Conservation (phyloP, 2,113 vertebrate genomes). For the Corythornis madagascariensis region DNA sequence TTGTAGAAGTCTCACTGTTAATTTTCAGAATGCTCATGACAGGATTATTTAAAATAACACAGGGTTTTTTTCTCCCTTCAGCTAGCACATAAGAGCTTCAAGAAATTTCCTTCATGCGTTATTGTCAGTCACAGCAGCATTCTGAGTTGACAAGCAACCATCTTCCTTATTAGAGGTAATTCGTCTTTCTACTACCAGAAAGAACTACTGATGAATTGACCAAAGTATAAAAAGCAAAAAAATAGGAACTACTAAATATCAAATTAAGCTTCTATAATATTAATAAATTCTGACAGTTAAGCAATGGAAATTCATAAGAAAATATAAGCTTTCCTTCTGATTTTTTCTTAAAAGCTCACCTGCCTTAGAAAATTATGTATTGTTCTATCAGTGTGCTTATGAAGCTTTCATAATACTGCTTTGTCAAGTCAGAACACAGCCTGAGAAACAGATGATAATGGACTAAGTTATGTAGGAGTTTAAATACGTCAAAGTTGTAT, state of each 20-base stretch:
- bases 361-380: not conserved
- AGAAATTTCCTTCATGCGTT: not conserved
- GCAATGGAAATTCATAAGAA: not conserved
- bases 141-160: not conserved
- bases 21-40: not conserved
- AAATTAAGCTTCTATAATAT: not conserved
- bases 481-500: not conserved
- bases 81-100: not conserved
- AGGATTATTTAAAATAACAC: not conserved
- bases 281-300: not conserved
- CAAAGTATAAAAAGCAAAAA: not conserved
- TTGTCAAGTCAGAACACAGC: not conserved
- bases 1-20: not conserved
- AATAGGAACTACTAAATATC: not conserved
- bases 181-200: not conserved
- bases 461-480: not conserved
- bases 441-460: not conserved
- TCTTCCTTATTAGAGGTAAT: not conserved
- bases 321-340: not conserved
- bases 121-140: not conserved
- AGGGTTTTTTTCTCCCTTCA: not conserved
- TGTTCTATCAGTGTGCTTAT: not conserved
- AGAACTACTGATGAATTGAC: not conserved
- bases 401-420: not conserved
- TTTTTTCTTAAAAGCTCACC: not conserved